Base-by-base conservation (phyloP, 64 coral and sea anemone species). In the Anthopleura sola region DNA sequence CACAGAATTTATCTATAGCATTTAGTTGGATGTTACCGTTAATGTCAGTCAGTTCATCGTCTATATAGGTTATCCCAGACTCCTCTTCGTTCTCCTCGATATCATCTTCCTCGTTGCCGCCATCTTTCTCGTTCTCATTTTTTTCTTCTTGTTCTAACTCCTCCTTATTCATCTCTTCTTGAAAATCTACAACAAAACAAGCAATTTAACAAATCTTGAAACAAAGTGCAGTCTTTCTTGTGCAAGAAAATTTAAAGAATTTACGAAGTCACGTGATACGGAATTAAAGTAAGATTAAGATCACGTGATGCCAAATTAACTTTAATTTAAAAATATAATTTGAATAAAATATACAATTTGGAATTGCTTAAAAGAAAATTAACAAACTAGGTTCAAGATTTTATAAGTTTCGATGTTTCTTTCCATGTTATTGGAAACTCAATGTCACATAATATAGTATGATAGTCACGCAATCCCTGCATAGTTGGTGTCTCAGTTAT, bases 1-100 rank as follows among this genome's bases (percentile, higher is more conserved):
- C n/a, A 36, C 89, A 80, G 16, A 91, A 86, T 28, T 54, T 48
- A 34, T 81, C 31, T 36, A 91, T 36, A 34, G 53, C 17, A 0
- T 9, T 18, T 48, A 23, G 2, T 24, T 28, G 37, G 36, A 48
- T 46, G 76, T 44, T 79, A 48, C 31, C 76, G 44, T 79, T 38
- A 44, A 79, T 44, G 17, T 23, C 37, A 0, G 37, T 71, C 66
- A 34, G 3, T 71, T 71, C 26, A 71, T 71, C 66, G 2, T 71
- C 66, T 33, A 71, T 32, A 14, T 71, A 71, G 6, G 28, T 16
- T 71, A 71, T 71, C n/a, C 66, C 66, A 71, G 31, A 71, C 14
- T 36, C 66, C 2, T 71, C 31, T 28, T 71, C 66, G 11, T 32
- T 12, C 29, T 29, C 62, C 62, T 48, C 50, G 1, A 53, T 12